Evolutionary conservation across 2,888 invertebrate genomes (phyloP).

Genomic region (Clepsis dumicolana): DNA sequence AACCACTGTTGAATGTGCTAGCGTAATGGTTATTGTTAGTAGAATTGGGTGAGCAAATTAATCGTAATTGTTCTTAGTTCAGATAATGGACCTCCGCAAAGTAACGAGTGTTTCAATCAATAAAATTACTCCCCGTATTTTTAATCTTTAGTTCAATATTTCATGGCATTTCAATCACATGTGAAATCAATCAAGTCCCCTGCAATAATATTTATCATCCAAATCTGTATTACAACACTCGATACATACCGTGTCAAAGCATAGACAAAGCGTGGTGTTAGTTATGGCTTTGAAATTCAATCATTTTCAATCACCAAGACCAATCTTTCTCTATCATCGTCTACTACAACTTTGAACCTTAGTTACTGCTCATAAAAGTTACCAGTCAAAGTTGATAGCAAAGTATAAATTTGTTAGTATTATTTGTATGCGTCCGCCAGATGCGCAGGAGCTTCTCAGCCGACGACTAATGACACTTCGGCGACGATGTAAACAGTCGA

Average conservation of each 20-base stretch:
- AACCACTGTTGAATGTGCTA: too few species aligned
- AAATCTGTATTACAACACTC: conserved; percentile 48
- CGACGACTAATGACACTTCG: conserved; percentile 81
- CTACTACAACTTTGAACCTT: conserved; percentile 43
- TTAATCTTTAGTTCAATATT: conserved; percentile 8
- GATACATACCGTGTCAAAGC: conserved; percentile 50
- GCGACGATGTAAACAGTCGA: conserved; percentile 82
- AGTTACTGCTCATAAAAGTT: not conserved
- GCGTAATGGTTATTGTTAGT: too few species aligned
- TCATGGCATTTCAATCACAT: conserved; percentile 24
- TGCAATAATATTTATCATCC: conserved; percentile 45
- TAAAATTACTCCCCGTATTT: not conserved
- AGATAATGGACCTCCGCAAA: too few species aligned
- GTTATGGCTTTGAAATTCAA: conserved; percentile 66
- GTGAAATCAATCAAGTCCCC: conserved; percentile 36
- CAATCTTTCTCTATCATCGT: not conserved
- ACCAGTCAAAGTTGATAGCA: not conserved
- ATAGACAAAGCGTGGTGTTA: conserved; percentile 53
- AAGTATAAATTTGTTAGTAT: conserved; percentile 39
- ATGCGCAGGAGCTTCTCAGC: conserved; percentile 69
- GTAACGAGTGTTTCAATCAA: too few species aligned
- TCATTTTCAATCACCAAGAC: conserved; percentile 58
- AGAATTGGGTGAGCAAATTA: too few species aligned
- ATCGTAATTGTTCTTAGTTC: too few species aligned
- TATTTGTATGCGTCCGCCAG: conserved; percentile 71